A percentile compares a stretch with the other conserved stretches of the same genome.
These are phyloP conservation scores for Lapara coniferarum DNA, from an alignment of 2,888 invertebrate species.

Conservation along the genomic window DNA sequence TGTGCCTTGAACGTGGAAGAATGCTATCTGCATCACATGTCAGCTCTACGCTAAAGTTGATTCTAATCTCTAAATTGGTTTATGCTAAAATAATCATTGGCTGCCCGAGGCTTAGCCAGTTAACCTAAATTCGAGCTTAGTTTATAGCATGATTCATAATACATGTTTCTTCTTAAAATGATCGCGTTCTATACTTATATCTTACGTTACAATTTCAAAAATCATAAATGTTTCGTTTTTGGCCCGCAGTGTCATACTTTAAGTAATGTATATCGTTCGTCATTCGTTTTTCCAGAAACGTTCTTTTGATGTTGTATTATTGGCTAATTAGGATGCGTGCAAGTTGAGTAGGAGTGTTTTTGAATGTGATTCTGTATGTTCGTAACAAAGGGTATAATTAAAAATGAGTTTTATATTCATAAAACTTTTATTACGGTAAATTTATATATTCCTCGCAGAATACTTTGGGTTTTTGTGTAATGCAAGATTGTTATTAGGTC, in stretches of 20 bases:
- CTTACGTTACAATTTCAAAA: neutral
- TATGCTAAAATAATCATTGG: too few relatives aligned
- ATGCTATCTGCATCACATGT: neutral
- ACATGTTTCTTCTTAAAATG: too few relatives aligned
- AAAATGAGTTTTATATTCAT: slow-evolving; percentile 14
- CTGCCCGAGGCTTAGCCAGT: too few relatives aligned
- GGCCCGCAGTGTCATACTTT: slow-evolving; percentile 28
- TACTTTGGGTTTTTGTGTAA: neutral
- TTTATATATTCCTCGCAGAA: slow-evolving; percentile 3
- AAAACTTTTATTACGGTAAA: slow-evolving; percentile 13
- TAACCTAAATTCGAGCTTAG: neutral
- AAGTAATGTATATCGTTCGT: slow-evolving; percentile 30
- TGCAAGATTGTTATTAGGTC: neutral
- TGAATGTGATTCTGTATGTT: slow-evolving; percentile 3
- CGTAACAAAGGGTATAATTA: slow-evolving; percentile 9
- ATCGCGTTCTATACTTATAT: neutral
- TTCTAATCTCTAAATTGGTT: too few relatives aligned
- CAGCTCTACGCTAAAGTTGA: neutral
- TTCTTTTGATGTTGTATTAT: slow-evolving; percentile 12
- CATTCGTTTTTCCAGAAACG: slow-evolving; percentile 18
- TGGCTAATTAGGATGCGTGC: slow-evolving; percentile 18
- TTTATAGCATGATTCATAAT: too few relatives aligned
- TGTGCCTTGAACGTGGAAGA: slow-evolving; percentile 6
- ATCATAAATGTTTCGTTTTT: slow-evolving; percentile 1
- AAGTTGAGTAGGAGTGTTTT: slow-evolving; percentile 13